phyloP scores from a whole-genome alignment of 2,797 vertebrate genomes.

The Furcifer pardalis region DNA sequence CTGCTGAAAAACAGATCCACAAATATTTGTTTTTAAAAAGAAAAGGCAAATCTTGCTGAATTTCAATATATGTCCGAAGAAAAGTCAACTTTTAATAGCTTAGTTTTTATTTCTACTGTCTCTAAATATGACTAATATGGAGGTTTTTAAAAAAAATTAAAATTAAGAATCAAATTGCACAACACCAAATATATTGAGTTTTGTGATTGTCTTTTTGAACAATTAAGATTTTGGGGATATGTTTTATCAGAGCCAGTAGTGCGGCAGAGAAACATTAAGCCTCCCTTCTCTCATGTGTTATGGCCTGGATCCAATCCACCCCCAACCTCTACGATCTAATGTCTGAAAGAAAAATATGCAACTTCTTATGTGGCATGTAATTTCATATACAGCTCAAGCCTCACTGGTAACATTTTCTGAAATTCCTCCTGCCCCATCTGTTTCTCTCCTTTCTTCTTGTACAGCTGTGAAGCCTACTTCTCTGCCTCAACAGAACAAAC shows the following conservation, averaged over 20 bases:
- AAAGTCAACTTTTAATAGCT: background rate
- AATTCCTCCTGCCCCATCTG: background rate
- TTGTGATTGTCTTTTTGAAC: background rate
- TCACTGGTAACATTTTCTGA: background rate
- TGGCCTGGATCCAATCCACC: background rate
- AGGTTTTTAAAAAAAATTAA: background rate
- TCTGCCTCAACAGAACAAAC: background rate
- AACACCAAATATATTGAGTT: background rate
- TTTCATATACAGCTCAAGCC: background rate
- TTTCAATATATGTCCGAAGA: background rate
- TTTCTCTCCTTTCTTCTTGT: too few species aligned
- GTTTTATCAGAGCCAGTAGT: background rate
- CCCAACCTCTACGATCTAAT: background rate
- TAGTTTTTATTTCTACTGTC: background rate
- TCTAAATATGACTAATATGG: background rate
- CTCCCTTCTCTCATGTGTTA: background rate
- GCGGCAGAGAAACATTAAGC: background rate
- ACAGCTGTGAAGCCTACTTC: background rate
- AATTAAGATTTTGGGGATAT: background rate
- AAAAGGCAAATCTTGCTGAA: background rate
- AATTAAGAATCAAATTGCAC: background rate
- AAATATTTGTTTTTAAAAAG: background rate
- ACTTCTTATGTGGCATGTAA: background rate
- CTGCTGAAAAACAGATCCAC: constrained; percentile 66
- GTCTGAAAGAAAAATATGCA: background rate